Percentiles rank a stretch among this genome's conserved stretches.
phyloP scores from a whole-genome alignment of 2,888 invertebrate species.

The Crioceris asparagi region DNA sequence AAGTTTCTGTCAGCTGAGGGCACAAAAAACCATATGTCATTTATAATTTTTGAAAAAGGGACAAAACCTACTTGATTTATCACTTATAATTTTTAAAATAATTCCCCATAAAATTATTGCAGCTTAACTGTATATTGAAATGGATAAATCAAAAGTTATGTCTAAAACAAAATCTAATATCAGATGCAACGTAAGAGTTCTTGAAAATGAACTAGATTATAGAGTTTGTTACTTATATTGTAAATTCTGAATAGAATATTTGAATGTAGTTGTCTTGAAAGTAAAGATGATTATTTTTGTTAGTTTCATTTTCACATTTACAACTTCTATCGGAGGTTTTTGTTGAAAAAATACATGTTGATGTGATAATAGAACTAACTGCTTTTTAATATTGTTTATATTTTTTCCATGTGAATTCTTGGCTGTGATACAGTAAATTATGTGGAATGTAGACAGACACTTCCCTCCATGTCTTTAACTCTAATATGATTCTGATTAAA shows the following conservation, averaged over 20 bases:
- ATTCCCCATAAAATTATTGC: no score
- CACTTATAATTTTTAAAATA: no score
- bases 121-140: no score
- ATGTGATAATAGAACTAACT: constrained; percentile 16
- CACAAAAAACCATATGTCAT: background rate
- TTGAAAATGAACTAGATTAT: constrained; percentile 20
- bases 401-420: constrained; percentile 39
- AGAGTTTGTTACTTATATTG: constrained; percentile 30
- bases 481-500: constrained; percentile 21
- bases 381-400: constrained; percentile 25
- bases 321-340: no score
- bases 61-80: background rate
- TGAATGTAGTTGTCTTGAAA: constrained; percentile 17
- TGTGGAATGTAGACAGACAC: constrained; percentile 35
- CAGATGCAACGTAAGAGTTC: constrained; percentile 11
- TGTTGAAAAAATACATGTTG: constrained; percentile 18
- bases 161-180: no score
- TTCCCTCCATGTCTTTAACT: constrained; percentile 34
- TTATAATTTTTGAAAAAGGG: background rate
- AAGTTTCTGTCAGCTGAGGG: no score
- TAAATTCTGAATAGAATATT: constrained; percentile 26
- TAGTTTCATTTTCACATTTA: no score
- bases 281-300: constrained; percentile 4
- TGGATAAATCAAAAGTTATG: no score
- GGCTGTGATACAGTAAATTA: constrained; percentile 42